Evolutionary conservation across 2,797 vertebrate species (phyloP).

Genomic region (Avahi laniger): DNA sequence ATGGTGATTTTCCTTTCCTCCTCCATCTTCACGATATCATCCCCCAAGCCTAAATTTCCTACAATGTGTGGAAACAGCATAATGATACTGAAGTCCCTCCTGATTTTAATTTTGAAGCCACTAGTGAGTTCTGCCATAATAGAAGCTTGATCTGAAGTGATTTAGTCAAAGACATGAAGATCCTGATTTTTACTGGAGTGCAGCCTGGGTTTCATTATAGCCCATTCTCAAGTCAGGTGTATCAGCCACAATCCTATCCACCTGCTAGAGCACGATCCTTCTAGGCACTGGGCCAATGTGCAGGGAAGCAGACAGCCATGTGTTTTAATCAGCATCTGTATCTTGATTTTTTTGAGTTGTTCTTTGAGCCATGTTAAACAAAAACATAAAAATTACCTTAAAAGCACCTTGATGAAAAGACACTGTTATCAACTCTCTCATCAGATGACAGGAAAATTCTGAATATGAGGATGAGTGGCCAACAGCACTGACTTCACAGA

Average conservation of each 20-base stretch:
- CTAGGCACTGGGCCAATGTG: constrained; percentile 64
- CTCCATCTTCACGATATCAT: constrained; percentile 62
- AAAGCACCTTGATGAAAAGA: constrained; percentile 75
- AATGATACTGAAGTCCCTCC: constrained; percentile 67
- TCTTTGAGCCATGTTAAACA: constrained; percentile 78
- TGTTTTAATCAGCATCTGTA: constrained; percentile 76
- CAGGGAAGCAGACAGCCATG: constrained; percentile 67
- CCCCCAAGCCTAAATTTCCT: constrained; percentile 54
- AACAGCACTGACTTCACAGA: constrained; percentile 40
- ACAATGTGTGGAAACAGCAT: constrained; percentile 54
- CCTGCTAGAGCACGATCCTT: constrained; percentile 55
- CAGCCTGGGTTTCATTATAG: constrained; percentile 56
- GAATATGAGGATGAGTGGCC: constrained; percentile 44
- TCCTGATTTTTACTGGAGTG: constrained; percentile 59
- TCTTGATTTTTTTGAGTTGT: constrained; percentile 66
- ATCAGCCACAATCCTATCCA: constrained; percentile 58
- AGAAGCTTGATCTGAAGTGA: constrained; percentile 74
- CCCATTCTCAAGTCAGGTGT: constrained; percentile 61
- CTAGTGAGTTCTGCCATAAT: constrained; percentile 71
- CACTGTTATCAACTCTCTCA: constrained; percentile 61
- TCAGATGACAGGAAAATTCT: constrained; percentile 60
- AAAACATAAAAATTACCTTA: constrained; percentile 72
- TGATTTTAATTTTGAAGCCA: constrained; percentile 80
- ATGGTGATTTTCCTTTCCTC: constrained; percentile 45
- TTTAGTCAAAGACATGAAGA: constrained; percentile 60